Evolutionary conservation across 1,140 invertebrate genomes (phyloP).

Genomic region (Penaeus vannamei): DNA sequence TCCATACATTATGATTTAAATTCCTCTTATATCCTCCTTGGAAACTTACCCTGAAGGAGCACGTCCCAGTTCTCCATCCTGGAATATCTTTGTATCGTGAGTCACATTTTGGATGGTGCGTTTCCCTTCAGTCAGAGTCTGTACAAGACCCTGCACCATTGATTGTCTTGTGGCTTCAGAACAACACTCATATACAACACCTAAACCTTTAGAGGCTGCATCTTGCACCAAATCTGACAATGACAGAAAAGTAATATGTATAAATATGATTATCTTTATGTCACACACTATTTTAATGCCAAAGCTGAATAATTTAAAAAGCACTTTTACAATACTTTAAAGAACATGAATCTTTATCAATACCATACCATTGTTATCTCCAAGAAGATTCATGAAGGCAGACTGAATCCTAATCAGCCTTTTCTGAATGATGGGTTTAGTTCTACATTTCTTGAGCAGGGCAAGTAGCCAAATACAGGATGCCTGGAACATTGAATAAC

Average conservation of each 20-base stretch:
- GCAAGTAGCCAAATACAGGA: conserved; percentile 89
- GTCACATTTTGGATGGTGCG: conserved; percentile 81
- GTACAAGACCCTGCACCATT: conserved; percentile 83
- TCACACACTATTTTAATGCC: too few species aligned
- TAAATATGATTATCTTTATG: too few species aligned
- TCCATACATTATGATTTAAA: too few species aligned
- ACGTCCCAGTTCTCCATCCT: conserved; percentile 87
- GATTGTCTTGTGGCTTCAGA: conserved; percentile 80
- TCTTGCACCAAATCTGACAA: conserved; percentile 84
- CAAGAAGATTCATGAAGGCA: conserved; percentile 89
- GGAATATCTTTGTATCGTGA: conserved; percentile 88
- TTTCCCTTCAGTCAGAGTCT: conserved; percentile 83
- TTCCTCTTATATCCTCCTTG: too few species aligned
- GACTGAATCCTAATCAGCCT: conserved; percentile 82
- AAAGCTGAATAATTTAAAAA: neutral
- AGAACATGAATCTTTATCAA: neutral
- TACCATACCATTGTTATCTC: conserved; percentile 87
- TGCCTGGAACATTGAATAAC: conserved; percentile 75
- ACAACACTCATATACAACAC: conserved; percentile 87
- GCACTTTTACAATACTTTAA: neutral
- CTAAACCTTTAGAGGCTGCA: conserved; percentile 90
- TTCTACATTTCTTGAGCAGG: conserved; percentile 84
- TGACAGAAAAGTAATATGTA: conserved; percentile 30
- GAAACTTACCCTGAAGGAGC: conserved; percentile 83
- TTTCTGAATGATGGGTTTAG: conserved; percentile 78